Evolutionary conservation across 2,888 invertebrate species (phyloP), one percentile per base, ranked within the genome.

Genomic region (Suillia variegata): DNA sequence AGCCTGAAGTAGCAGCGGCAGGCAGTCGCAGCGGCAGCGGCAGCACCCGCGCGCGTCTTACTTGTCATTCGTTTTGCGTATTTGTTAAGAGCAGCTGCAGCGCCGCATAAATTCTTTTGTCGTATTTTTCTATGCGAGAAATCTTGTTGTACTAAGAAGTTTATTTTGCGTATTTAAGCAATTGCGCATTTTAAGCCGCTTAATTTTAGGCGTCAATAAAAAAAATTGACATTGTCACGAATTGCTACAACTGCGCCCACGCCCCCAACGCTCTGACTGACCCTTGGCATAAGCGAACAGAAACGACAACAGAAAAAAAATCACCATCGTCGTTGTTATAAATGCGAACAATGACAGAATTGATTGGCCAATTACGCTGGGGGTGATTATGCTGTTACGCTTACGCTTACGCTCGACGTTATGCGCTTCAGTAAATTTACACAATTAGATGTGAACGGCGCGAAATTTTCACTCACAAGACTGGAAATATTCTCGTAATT

Each of bases 301-400:
- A n/a, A n/a, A n/a, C n/a, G n/a, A n/a, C n/a, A n/a, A n/a, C n/a
- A n/a, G n/a, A n/a, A n/a, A n/a, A 45, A 59, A 68, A 66, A 66
- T 68, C 55, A 63, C 67, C 65, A 57, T 62, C 59, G 55, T 54
- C 58, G 61, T 62, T 58, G 64, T 70, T 65, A 78, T 75, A 78
- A 78, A 78, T 78, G 71, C 66, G 74, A 71, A 73, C 76, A 75
- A 76, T 76, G 75, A 69, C 71, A 70, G 73, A 76, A 81, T 81
- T 81, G 80, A 81, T 81, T 81, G 81, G 80, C 80, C 81, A 81
- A 81, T 81, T 81, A 81, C 76, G 76, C 73, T 71, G 71, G 76
- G 77, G 76, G 77, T 77, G 77, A 77, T 77, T 77, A 77, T 78
- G 73, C 72, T 71, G 74, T 73, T 75, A 70, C 75, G 72, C 73